Evolutionary conservation across 2,888 invertebrate genomes (phyloP).

Genomic region (Noctua janthina): DNA sequence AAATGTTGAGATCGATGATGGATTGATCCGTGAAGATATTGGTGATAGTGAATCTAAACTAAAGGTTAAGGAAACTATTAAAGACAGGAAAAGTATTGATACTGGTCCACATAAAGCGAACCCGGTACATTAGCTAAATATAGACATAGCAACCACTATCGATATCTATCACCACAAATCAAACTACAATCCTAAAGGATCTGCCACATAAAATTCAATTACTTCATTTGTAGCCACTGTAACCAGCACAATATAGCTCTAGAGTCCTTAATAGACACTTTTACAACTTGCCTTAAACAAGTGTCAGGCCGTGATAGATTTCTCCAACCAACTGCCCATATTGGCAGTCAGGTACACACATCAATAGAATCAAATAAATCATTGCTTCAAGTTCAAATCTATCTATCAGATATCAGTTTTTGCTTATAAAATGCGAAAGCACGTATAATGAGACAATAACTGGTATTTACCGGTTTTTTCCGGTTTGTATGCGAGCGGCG

Average conservation of each 20-base stretch:
- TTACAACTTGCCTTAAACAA: slow-evolving; percentile 54
- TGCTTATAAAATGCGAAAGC: slow-evolving; percentile 69
- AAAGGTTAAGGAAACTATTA: not conserved
- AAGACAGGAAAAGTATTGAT: not conserved
- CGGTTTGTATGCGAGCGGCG: slow-evolving; percentile 34
- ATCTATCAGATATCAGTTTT: slow-evolving; percentile 67
- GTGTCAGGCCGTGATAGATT: slow-evolving; percentile 57
- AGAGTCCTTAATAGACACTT: slow-evolving; percentile 58
- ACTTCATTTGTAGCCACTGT: slow-evolving; percentile 60
- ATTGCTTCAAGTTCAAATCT: slow-evolving; percentile 65
- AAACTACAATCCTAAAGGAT: slow-evolving; percentile 49
- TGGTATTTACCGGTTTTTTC: slow-evolving; percentile 63
- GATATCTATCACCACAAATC: slow-evolving; percentile 49
- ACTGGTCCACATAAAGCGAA: not conserved
- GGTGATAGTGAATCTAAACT: not conserved
- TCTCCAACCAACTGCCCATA: slow-evolving; percentile 54
- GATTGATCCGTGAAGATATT: not conserved
- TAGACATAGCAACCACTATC: slow-evolving; percentile 11
- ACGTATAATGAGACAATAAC: slow-evolving; percentile 65
- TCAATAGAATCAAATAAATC: slow-evolving; percentile 67
- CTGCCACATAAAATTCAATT: slow-evolving; percentile 60
- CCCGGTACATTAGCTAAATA: not conserved
- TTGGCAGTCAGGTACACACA: slow-evolving; percentile 42
- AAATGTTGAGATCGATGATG: not conserved
- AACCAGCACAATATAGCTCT: slow-evolving; percentile 44